Percentiles rank a stretch among this genome's conserved stretches.
These are phyloP conservation scores for Stratiomys singularior DNA, from an alignment of 2,888 invertebrate genomes.

Conservation along the genomic window DNA sequence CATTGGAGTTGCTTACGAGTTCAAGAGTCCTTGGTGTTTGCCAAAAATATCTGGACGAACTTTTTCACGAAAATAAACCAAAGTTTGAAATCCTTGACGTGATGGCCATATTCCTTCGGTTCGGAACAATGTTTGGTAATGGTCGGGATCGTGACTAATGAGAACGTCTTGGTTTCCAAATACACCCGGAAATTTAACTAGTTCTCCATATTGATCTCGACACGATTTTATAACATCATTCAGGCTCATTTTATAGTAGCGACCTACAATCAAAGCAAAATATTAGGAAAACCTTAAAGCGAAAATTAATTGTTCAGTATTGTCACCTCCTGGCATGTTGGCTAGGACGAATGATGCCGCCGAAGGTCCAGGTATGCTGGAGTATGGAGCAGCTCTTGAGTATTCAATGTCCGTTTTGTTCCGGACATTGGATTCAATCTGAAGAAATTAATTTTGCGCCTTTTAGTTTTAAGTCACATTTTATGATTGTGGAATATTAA, in stretches of 20 bases:
- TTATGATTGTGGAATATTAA: no score
- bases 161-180: constrained; percentile 61
- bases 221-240: neutral
- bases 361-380: constrained; percentile 58
- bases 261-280: neutral
- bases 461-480: no score
- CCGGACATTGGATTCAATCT: neutral
- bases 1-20: constrained; percentile 19
- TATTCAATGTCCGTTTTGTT: neutral
- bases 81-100: constrained; percentile 64
- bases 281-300: neutral
- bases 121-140: constrained; percentile 66
- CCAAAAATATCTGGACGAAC: constrained; percentile 58
- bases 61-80: constrained; percentile 64
- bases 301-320: neutral
- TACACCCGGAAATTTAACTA: constrained; percentile 65
- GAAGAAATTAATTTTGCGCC: no score
- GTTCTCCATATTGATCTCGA: constrained; percentile 62
- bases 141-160: constrained; percentile 67
- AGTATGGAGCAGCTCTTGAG: constrained; percentile 1
- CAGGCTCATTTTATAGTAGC: neutral
- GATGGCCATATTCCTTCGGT: constrained; percentile 67
- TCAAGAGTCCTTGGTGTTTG: constrained; percentile 52
- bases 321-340: constrained; percentile 14
- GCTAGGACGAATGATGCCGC: constrained; percentile 54